Conservation (phyloP, 2,113 vertebrate genomes). For the Mesitornis unicolor region DNA sequence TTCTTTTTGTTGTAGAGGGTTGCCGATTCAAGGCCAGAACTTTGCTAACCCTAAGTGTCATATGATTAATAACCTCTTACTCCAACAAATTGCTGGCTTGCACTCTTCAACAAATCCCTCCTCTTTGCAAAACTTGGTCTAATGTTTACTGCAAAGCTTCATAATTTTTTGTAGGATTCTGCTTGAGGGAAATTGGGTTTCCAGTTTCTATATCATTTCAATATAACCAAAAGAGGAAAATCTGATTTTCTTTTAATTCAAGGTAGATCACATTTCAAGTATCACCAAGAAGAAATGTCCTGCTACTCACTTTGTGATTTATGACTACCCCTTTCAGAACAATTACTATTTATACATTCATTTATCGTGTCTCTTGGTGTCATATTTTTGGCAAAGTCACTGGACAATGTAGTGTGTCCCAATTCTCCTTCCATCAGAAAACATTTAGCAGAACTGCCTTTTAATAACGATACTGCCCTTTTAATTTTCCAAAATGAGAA, state of each 20-base stretch:
- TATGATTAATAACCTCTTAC: conserved; percentile 58
- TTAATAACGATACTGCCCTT: conserved; percentile 71
- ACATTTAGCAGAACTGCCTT: conserved; percentile 69
- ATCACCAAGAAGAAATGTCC: conserved; percentile 37
- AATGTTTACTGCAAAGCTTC: conserved; percentile 28
- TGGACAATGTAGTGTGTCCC: conserved; percentile 53
- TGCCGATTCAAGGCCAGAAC: conserved; percentile 42
- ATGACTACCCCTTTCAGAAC: conserved; percentile 72
- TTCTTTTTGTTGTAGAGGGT: conserved; percentile 53
- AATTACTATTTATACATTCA: conserved; percentile 75
- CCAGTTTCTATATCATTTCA: conserved; percentile 48
- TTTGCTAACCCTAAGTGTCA: conserved; percentile 46
- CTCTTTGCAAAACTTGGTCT: conserved; percentile 12
- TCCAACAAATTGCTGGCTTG: conserved; percentile 38
- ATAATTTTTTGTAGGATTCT: conserved; percentile 34
- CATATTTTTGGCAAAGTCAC: conserved; percentile 73
- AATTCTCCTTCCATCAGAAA: conserved; percentile 72
- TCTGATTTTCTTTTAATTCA: conserved; percentile 67
- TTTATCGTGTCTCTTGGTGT: conserved; percentile 69
- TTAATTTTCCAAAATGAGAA: conserved; percentile 73
- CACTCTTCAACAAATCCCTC: conserved; percentile 22
- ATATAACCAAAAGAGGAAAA: conserved; percentile 34
- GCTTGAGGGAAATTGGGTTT: conserved; percentile 26
- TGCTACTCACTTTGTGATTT: conserved; percentile 70
- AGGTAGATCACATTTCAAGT: conserved; percentile 66